A percentile compares a stretch with the other conserved stretches of the same genome.
phyloP scores from a whole-genome alignment of 2,797 vertebrate species.

The Coregonus sp. region DNA sequence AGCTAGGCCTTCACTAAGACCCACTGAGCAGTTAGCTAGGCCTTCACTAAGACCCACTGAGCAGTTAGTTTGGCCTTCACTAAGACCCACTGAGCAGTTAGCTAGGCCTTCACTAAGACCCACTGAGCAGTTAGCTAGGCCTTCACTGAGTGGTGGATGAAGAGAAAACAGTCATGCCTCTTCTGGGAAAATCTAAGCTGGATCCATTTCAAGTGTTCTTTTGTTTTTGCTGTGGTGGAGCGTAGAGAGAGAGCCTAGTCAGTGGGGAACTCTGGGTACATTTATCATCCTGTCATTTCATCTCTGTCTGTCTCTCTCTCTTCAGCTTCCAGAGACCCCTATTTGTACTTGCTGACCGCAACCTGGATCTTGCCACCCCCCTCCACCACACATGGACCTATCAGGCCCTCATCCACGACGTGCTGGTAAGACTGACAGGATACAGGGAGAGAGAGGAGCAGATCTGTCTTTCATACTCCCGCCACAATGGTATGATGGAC shows the following conservation, averaged over 20 bases:
- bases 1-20: neutral
- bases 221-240: neutral
- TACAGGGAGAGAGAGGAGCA: neutral
- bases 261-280: constrained; percentile 12
- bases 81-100: neutral
- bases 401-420: constrained; percentile 97
- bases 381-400: constrained; percentile 99
- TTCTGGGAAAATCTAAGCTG: neutral
- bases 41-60: neutral
- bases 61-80: neutral
- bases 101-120: neutral
- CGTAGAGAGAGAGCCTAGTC: neutral
- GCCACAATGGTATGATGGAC: constrained; percentile 6
- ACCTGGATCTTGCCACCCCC: constrained; percentile 96
- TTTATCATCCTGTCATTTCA: constrained; percentile 11
- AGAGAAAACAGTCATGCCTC: neutral
- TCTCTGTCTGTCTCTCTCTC: constrained; percentile 33
- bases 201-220: constrained; percentile 1
- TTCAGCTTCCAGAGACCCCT: constrained; percentile 95
- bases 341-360: constrained; percentile 93
- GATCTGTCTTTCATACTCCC: neutral
- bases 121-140: neutral
- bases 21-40: neutral
- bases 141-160: neutral
- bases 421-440: constrained; percentile 85